Evolutionary conservation across 1,140 invertebrate species (phyloP).

Genomic region (Oncopodura yosiiana): DNA sequence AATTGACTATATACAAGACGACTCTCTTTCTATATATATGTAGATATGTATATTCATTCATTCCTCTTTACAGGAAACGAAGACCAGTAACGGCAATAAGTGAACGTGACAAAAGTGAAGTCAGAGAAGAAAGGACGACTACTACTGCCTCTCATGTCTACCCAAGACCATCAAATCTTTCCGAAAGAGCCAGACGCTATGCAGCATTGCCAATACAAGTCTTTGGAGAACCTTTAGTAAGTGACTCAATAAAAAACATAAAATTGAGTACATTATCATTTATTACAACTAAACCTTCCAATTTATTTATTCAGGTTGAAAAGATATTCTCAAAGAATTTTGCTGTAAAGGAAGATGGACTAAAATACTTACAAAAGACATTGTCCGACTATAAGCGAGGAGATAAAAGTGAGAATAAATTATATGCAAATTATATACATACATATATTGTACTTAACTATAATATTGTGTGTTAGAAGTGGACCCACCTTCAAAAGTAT

Average conservation of each 20-base stretch:
- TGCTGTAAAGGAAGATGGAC: slow-evolving; percentile 79
- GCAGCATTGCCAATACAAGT: slow-evolving; percentile 79
- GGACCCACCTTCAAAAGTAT: slow-evolving; percentile 37
- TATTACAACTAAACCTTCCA: too few species aligned
- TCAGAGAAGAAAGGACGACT: slow-evolving; percentile 6
- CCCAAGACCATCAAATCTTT: slow-evolving; percentile 32
- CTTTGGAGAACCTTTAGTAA: slow-evolving; percentile 77
- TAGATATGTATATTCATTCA: not conserved
- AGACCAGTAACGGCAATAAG: slow-evolving; percentile 7
- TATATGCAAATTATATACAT: slow-evolving; percentile 22
- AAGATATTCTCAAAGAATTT: slow-evolving; percentile 90
- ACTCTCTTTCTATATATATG: not conserved
- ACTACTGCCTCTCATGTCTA: not conserved
- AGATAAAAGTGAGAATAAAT: slow-evolving; percentile 12
- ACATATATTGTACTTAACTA: slow-evolving; percentile 36
- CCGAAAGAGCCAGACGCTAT: slow-evolving; percentile 76
- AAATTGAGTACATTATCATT: too few species aligned
- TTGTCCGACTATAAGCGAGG: slow-evolving; percentile 41
- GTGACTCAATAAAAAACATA: slow-evolving; percentile 22
- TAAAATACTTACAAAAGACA: slow-evolving; percentile 63
- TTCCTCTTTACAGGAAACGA: slow-evolving; percentile 17
- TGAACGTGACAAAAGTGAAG: slow-evolving; percentile 13
- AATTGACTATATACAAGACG: too few species aligned
- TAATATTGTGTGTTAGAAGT: slow-evolving; percentile 14
- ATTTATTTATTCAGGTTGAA: slow-evolving; percentile 56